Percentiles rank a stretch among this genome's conserved stretches.
These are phyloP conservation scores for Spermophilus dauricus DNA, from an alignment of 2,113 vertebrate species.

Conservation along the genomic window DNA sequence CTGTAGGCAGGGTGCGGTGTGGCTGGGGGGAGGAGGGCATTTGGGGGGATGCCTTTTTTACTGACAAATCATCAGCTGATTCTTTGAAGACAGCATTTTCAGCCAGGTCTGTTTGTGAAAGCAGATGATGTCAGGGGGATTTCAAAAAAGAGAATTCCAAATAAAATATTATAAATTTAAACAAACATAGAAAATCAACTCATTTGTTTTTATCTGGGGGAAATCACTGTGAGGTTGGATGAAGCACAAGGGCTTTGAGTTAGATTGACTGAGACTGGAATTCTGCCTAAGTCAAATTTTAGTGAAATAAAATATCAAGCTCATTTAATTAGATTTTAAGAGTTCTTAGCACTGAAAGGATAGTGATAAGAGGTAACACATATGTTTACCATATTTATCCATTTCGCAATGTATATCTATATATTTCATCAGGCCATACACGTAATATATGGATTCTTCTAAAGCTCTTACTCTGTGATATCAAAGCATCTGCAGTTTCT, in stretches of 20 bases:
- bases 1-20: too few species aligned
- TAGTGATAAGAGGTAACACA: neutral
- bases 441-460: neutral
- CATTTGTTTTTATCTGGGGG: neutral
- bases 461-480: neutral
- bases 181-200: neutral
- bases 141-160: neutral
- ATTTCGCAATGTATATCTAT: neutral
- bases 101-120: neutral
- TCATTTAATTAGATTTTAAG: too few species aligned
- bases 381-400: neutral
- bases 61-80: neutral
- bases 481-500: neutral
- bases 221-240: neutral
- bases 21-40: too few species aligned
- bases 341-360: neutral
- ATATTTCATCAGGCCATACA: neutral
- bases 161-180: neutral
- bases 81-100: neutral
- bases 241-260: neutral
- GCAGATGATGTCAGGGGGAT: neutral
- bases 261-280: too few species aligned
- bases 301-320: too few species aligned
- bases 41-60: too few species aligned
- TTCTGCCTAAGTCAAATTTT: too few species aligned